Evolutionary conservation across 1,140 invertebrate genomes (phyloP).

Genomic region (Drosophila bipectinata): DNA sequence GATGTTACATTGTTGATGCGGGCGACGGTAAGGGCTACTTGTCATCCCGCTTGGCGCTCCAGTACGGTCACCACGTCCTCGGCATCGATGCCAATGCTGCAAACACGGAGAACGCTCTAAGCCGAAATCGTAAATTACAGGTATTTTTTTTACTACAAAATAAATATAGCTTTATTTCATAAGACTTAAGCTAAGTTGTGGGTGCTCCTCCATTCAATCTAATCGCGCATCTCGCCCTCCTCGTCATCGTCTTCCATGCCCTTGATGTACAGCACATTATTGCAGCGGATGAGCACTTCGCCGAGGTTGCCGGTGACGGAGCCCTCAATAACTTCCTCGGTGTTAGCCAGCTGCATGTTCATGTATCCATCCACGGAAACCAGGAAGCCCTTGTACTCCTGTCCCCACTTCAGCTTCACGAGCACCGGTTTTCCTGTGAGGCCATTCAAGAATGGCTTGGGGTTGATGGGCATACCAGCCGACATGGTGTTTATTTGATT

Average conservation of each 20-base stretch:
- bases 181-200: slow-evolving; percentile 49
- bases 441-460: slow-evolving; percentile 99
- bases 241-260: slow-evolving; percentile 99
- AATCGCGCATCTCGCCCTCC: slow-evolving; percentile 98
- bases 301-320: slow-evolving; percentile 96
- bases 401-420: slow-evolving; percentile 99
- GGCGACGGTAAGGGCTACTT: slow-evolving; percentile 95
- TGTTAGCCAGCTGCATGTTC: slow-evolving; percentile 99
- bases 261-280: slow-evolving; percentile 98
- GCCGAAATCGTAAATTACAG: slow-evolving; percentile 87
- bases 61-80: slow-evolving; percentile 89
- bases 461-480: slow-evolving; percentile 98
- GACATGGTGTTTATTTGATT: slow-evolving; percentile 85
- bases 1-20: slow-evolving; percentile 89
- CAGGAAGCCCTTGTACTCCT: slow-evolving; percentile 99
- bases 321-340: slow-evolving; percentile 99
- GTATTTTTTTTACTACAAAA: slow-evolving; percentile 76
- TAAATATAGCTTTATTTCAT: slow-evolving; percentile 66
- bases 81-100: slow-evolving; percentile 90
- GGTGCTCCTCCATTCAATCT: slow-evolving; percentile 67
- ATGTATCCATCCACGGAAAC: slow-evolving; percentile 99
- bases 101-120: slow-evolving; percentile 88
- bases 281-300: slow-evolving; percentile 98
- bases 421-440: slow-evolving; percentile 98
- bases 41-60: slow-evolving; percentile 89